Base-by-base conservation (phyloP, 2,113 vertebrate species). In the Xiphorhynchus elegans region DNA sequence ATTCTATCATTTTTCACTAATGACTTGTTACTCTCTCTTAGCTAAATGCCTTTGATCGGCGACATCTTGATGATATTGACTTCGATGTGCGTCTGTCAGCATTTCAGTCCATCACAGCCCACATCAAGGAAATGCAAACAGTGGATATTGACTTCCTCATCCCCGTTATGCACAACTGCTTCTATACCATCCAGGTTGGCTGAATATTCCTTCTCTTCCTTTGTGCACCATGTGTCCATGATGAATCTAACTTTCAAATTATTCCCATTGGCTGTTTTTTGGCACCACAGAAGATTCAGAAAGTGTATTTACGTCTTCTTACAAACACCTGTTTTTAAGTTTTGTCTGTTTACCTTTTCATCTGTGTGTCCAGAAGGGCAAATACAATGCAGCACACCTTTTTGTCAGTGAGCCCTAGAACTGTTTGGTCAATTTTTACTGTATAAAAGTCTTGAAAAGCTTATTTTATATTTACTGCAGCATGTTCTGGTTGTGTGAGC, bases 21-120 rank as follows among this genome's bases (percentile, higher is more conserved):
- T 2, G 0, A 5, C 44, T 90, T 87, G 13, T 89, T 74, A 10
- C 42, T 67, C 26, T 93, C 52, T 96, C 39, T 83, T 92, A 99
- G 99, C 97, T 99, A 37, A 99, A 99, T 31, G 98, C 99, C 2
- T 99, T 99, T 93, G 99, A 99, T 97, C 98, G 98, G 70, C 98
- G 98, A 16, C 99, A 99, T 95, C 97, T 99, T 18, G 99, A 99
- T 44, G 99, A 99, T 77, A 98, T 99, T 10, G 91, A 99, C 97
- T 99, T 99, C 2, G 99, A 99, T 37, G 97, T 98, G 49, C 99
- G 99, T 11, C 98, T 99, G 52, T 94, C 97, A 18, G 98, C 99
- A 0, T 99, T 99, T 97, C 99, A 99, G 96, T 97, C 97, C 3
- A 98, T 98, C 80, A 98, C 97, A 39, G 94, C 95, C 73, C 92